Conservation (phyloP, 2,113 vertebrate genomes). For the Ictidomys tridecemlineatus region DNA sequence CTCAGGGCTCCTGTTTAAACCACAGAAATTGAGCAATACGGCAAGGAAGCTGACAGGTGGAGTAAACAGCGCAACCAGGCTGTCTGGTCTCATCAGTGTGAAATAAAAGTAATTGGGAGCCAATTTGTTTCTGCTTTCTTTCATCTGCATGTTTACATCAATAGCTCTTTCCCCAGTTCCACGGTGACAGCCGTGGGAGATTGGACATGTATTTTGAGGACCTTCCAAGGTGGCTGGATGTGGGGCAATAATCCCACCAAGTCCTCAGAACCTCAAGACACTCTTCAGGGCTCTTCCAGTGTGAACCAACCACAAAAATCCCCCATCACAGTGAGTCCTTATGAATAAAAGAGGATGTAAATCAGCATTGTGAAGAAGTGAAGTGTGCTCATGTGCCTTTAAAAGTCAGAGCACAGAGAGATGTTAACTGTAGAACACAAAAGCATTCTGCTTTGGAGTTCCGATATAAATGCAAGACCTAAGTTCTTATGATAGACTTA, state of each 20-base stretch:
- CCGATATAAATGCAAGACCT: slow-evolving; percentile 54
- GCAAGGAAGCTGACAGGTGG: slow-evolving; percentile 60
- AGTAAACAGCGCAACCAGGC: slow-evolving; percentile 72
- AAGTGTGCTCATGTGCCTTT: slow-evolving; percentile 51
- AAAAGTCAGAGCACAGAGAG: not conserved
- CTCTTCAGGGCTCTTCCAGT: slow-evolving; percentile 61
- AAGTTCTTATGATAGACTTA: slow-evolving; percentile 38
- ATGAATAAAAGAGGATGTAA: slow-evolving; percentile 67
- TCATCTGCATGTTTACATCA: slow-evolving; percentile 72
- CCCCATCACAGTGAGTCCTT: slow-evolving; percentile 72
- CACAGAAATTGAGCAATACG: slow-evolving; percentile 74
- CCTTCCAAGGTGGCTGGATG: not conserved
- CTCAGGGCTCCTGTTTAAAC: slow-evolving; percentile 64
- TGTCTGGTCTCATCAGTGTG: slow-evolving; percentile 80
- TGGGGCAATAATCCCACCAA: slow-evolving; percentile 60
- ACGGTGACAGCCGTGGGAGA: slow-evolving; percentile 70
- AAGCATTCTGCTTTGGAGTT: not conserved
- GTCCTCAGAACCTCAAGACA: slow-evolving; percentile 37
- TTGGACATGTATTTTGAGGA: not conserved
- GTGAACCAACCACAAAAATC: slow-evolving; percentile 59
- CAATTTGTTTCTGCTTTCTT: slow-evolving; percentile 77
- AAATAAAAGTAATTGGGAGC: slow-evolving; percentile 81
- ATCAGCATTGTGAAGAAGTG: slow-evolving; percentile 59
- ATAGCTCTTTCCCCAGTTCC: slow-evolving; percentile 65
- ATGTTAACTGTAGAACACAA: slow-evolving; percentile 39